Base-by-base conservation (phyloP, 2,888 invertebrate genomes). In the Eupsilia transversa region DNA sequence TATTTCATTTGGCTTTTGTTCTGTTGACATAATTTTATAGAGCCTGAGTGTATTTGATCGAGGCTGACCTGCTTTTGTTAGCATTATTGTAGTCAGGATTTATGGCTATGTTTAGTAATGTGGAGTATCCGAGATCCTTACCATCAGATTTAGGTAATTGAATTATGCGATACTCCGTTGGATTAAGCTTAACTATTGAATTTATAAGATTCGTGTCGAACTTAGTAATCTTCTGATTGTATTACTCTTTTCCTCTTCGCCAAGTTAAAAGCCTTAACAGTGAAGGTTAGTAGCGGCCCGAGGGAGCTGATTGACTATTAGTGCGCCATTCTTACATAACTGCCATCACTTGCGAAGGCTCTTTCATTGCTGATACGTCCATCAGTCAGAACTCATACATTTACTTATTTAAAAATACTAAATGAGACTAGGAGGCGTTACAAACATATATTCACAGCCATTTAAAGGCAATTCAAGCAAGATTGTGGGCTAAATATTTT, bases 1-100 rank as follows among this genome's bases (percentile, higher is more conserved):
- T 66, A 52, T 76, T 64, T 56, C 38, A 54, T 74, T 60, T 54
- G 23, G 41, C 33, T 38, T 59, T 71, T 68, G 33, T 74, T 65
- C 35, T 63, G 2, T 12, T 46, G 17, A 60, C n/a, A 61, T 79
- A n/a, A 63, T 63, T 69, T 56, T 38, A 46, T 64, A 14, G 12
- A 20, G 49, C 27, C 3, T 2, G n/a, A 49, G 14, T 56, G 23
- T 57, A 23, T 66, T 38, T 46, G 56, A 38, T 30, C 23, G n/a
- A 35, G 23, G 30, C 14, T 27, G 38, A 41, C 20, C 27, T 46
- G 46, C 6, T 38, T 54, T 41, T 59, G 7, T 54, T 27, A 23
- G n/a, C 33, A 14, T 35, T 30, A 66, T 56, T 56, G 27, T 35
- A n/a, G 7, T 6, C 1, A 23, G 35, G 9, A 46, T 52, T 30